Base-by-base conservation (phyloP, 2,113 vertebrate genomes). In the Sciurus niger region DNA sequence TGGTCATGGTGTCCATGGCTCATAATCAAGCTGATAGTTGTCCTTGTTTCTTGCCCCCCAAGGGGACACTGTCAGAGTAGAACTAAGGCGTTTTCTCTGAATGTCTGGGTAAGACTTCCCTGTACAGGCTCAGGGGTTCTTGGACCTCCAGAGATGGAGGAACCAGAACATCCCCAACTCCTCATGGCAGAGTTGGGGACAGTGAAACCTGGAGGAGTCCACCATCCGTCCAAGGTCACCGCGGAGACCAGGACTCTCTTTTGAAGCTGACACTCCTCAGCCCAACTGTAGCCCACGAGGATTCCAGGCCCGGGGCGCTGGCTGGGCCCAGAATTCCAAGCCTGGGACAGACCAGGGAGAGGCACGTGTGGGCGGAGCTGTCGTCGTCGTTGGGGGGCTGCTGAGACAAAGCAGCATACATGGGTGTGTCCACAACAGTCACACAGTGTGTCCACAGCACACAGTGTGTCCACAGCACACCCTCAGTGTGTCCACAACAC, bases 341-440 rank as follows among this genome's bases (percentile, higher is more conserved):
- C 2, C 32, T 40, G 10, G 17, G n/a, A 30, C 48, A 53, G 20
- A 30, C 0, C 0, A 13, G 6, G 8, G 32, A 51, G 13, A n/a
- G 9, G 20, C 5, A 30, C 4, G 4, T 46, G 25, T 78, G 32
- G 34, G 11, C 28, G 55, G 34, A 40, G 63, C 0, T 40, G 5
- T 85, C 14, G n/a, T 7, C 4, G 40, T 25, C n/a, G 22, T 0
- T 34, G 40, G 30, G 5, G 28, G 10, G 89, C 46, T 34, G 18
- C 89, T 55, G 1, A 17, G 32, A 70, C 28, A 82, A 68, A 72
- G 34, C 68, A 22, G 11, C 63, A 8, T 14, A n/a, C n/a, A n/a
- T n/a, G n/a, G 11, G 11, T 20, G 32, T 46, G 43, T 43, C 28
- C 43, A 24, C 40, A 32, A 14, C 18, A 67, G 30, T 18, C 46